Percentiles rank a stretch among this genome's conserved stretches.
Evolutionary conservation across 2,888 invertebrate species (phyloP).

Genomic region (Trichogramma evanescens): DNA sequence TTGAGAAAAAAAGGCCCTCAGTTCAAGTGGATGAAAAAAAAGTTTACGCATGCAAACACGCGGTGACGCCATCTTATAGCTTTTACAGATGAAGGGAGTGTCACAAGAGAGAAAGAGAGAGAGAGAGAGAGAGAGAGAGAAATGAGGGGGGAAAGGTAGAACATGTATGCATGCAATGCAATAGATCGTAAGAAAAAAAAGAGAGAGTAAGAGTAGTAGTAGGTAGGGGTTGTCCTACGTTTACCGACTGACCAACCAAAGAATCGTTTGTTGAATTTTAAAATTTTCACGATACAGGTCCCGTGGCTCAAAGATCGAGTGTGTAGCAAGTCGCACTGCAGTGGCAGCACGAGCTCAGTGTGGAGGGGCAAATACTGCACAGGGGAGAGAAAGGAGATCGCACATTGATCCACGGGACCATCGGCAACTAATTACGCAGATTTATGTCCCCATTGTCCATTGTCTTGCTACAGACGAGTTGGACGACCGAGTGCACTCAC

Average conservation of each 20-base stretch:
- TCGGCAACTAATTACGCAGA: conserved; percentile 87
- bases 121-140: neutral
- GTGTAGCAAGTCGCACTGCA: neutral
- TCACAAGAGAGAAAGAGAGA: conserved; percentile 13
- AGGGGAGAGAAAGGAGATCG: conserved; percentile 42
- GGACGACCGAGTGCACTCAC: no score
- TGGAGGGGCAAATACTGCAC: conserved; percentile 18
- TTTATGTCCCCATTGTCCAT: conserved; percentile 90
- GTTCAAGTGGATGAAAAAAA: neutral
- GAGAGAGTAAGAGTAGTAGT: conserved; percentile 11
- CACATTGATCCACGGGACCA: conserved; percentile 49
- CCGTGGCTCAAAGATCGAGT: neutral
- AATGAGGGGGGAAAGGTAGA: neutral
- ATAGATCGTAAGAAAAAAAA: neutral
- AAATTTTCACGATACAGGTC: conserved; percentile 8
- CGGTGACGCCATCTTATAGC: neutral
- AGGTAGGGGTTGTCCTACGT: conserved; percentile 43
- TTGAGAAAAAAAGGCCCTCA: neutral
- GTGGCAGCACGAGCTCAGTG: conserved; percentile 18
- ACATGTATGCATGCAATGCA: neutral
- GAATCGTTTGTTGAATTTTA: conserved; percentile 41
- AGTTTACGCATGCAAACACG: conserved; percentile 14
- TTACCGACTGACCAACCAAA: conserved; percentile 45
- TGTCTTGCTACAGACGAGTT: conserved; percentile 51
- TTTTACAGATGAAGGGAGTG: conserved; percentile 10